phyloP scores from a whole-genome alignment of 2,888 invertebrate genomes.

The Macropis europaea region DNA sequence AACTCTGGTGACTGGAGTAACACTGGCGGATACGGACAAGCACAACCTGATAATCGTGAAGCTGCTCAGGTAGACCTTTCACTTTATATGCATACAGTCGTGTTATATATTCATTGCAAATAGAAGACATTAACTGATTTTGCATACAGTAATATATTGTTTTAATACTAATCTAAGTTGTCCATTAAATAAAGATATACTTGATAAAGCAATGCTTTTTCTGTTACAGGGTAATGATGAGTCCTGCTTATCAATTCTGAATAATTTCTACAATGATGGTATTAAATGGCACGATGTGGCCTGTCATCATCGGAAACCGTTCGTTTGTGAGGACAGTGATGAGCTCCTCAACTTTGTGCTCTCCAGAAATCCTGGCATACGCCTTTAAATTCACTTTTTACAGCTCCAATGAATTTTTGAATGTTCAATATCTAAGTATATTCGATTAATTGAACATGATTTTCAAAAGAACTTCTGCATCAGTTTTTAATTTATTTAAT shows the following conservation, averaged over 20 bases:
- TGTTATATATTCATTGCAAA: no score
- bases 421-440: conserved; percentile 7
- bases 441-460: neutral
- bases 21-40: conserved; percentile 93
- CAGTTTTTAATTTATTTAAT: neutral
- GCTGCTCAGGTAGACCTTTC: conserved; percentile 92
- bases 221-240: conserved; percentile 90
- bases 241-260: conserved; percentile 92
- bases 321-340: conserved; percentile 95
- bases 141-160: neutral
- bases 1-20: conserved; percentile 95
- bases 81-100: no score
- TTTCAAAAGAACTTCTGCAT: neutral
- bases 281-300: conserved; percentile 95
- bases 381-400: conserved; percentile 83
- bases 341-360: conserved; percentile 94
- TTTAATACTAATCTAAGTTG: no score
- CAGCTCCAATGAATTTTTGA: conserved; percentile 17
- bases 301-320: conserved; percentile 93
- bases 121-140: no score
- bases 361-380: conserved; percentile 92
- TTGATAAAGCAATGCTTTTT: conserved; percentile 1
- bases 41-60: conserved; percentile 94
- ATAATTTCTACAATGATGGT: conserved; percentile 96
- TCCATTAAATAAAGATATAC: no score